These are phyloP conservation scores for Brachynemurus nebulosus DNA, from an alignment of 2,888 invertebrate genomes.

Conservation along the genomic window DNA sequence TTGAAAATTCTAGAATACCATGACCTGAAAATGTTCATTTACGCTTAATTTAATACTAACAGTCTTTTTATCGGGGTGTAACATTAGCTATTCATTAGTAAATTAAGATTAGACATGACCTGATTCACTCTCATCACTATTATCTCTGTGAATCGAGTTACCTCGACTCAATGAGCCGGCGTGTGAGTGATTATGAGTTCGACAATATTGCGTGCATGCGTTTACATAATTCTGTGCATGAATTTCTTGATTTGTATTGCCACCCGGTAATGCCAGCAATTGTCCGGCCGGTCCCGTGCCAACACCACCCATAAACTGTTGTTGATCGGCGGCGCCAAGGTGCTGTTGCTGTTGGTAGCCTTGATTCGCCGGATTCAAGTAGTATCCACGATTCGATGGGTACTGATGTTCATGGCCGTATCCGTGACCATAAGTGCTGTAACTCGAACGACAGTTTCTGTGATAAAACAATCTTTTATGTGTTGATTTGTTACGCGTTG, in stretches of 20 bases:
- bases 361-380: background rate
- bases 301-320: too few species aligned
- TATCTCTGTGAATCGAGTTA: constrained; percentile 29
- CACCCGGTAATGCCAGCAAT: background rate
- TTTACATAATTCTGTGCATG: background rate
- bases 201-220: constrained; percentile 2
- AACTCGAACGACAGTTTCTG: constrained; percentile 5
- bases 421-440: constrained; percentile 4
- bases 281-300: background rate
- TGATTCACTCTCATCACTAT: constrained; percentile 35
- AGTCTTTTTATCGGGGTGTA: too few species aligned
- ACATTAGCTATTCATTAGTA: too few species aligned
- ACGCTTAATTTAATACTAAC: too few species aligned
- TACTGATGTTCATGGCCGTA: constrained; percentile 4
- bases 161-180: constrained; percentile 29
- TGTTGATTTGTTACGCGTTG: background rate
- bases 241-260: background rate
- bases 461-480: too few species aligned
- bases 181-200: constrained; percentile 21
- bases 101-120: too few species aligned
- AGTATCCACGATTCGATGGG: constrained; percentile 7
- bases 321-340: too few species aligned
- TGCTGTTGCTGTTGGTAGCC: too few species aligned
- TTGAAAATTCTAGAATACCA: constrained; percentile 69
- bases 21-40: constrained; percentile 33